Percentiles rank a stretch among this genome's conserved stretches.
phyloP scores from a whole-genome alignment of 2,113 vertebrate species.

The Sylvietta virens region DNA sequence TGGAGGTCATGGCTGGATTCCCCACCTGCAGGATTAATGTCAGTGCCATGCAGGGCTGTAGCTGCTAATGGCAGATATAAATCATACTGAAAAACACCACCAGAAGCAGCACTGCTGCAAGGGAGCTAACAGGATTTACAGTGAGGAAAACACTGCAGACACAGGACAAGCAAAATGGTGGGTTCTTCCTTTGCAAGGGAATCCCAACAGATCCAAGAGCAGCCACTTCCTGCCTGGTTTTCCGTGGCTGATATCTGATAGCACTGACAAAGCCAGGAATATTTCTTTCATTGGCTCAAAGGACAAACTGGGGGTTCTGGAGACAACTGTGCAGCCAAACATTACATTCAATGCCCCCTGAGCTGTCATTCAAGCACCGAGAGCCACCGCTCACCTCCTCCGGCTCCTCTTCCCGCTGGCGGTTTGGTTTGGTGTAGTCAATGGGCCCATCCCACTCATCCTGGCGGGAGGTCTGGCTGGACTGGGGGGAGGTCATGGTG shows the following conservation, averaged over 20 bases:
- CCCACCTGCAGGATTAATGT: not conserved
- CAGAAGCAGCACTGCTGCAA: not conserved
- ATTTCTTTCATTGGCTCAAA: not conserved
- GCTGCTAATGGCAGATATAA: not conserved
- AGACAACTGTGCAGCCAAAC: not conserved
- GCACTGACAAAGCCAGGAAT: not conserved
- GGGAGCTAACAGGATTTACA: not conserved
- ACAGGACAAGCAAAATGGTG: not conserved
- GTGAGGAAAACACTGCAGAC: not conserved
- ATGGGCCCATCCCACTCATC: slow-evolving; percentile 96
- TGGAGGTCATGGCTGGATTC: not conserved
- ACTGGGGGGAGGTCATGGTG: slow-evolving; percentile 87
- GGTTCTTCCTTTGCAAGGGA: not conserved
- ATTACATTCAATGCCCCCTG: accelerated
- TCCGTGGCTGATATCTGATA: not conserved
- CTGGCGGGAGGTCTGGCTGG: slow-evolving; percentile 87
- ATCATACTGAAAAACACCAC: not conserved
- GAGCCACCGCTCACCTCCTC: slow-evolving; percentile 82
- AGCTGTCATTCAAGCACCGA: not conserved
- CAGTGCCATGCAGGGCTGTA: not conserved
- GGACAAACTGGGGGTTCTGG: not conserved
- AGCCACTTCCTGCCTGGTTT: not conserved
- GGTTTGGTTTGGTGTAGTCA: slow-evolving; percentile 96
- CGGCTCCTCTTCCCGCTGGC: slow-evolving; percentile 89
- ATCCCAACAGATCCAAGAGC: not conserved